A percentile compares a stretch with the other conserved stretches of the same genome.
Evolutionary conservation across 92 coral and sea anemone species (phyloP).

Genomic region (Phenganax subtilis): DNA sequence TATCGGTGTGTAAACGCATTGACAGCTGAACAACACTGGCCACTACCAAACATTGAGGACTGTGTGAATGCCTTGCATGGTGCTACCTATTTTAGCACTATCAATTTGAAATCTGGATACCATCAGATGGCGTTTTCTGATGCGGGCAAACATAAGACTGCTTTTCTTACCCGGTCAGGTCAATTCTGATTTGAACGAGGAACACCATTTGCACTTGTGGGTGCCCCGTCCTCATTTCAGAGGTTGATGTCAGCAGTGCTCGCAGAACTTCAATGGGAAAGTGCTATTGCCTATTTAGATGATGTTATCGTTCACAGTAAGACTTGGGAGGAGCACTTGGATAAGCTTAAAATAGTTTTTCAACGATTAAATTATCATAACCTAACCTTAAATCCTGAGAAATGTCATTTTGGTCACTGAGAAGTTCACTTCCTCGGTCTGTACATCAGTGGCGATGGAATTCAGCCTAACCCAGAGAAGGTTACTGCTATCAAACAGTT

Average conservation of each 20-base stretch:
- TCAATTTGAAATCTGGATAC: slow-evolving; percentile 3
- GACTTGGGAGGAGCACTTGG: neutral
- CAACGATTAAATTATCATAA: neutral
- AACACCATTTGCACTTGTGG: slow-evolving; percentile 37
- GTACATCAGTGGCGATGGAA: too few species aligned
- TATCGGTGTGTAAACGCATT: slow-evolving; percentile 21
- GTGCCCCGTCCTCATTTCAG: slow-evolving; percentile 39
- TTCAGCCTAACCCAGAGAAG: too few species aligned
- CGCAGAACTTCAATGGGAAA: slow-evolving; percentile 18
- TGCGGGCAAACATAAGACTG: slow-evolving; percentile 4
- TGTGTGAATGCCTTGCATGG: slow-evolving; percentile 11
- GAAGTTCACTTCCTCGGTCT: neutral
- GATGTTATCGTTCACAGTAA: neutral
- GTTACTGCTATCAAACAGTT: too few species aligned
- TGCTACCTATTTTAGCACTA: slow-evolving; percentile 7
- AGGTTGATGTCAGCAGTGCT: slow-evolving; percentile 32
- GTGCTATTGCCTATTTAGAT: slow-evolving; percentile 22
- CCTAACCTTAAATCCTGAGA: slow-evolving; percentile 2
- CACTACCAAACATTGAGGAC: slow-evolving; percentile 19
- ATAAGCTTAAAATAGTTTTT: neutral
- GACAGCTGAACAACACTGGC: slow-evolving; percentile 29
- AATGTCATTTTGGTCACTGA: neutral
- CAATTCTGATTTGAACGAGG: slow-evolving; percentile 44
- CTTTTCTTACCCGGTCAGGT: slow-evolving; percentile 33
- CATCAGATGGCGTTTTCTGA: slow-evolving; percentile 8